A percentile compares a stretch with the other conserved stretches of the same genome.
These are phyloP conservation scores for Phortica okadai DNA, from an alignment of 2,888 invertebrate species.

Conservation along the genomic window DNA sequence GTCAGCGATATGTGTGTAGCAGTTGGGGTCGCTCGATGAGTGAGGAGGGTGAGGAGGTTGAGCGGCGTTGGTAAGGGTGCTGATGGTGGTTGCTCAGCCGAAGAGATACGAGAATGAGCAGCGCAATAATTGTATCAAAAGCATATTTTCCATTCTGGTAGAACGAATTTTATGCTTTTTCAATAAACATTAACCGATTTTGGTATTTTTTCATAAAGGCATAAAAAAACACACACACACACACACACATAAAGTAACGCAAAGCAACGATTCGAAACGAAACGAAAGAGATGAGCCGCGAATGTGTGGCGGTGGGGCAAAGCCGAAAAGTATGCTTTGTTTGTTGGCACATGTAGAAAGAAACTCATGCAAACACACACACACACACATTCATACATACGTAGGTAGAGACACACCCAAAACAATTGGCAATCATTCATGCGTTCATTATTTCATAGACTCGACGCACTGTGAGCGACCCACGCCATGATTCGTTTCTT, in stretches of 20 bases:
- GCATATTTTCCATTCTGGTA: conserved; percentile 77
- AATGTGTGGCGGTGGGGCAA: conserved; percentile 42
- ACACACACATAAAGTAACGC: conserved; percentile 36
- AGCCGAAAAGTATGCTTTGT: conserved; percentile 62
- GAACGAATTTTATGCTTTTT: conserved; percentile 77
- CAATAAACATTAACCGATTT: conserved; percentile 78
- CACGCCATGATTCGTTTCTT: neutral
- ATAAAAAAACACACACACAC: conserved; percentile 43
- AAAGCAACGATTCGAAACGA: conserved; percentile 34
- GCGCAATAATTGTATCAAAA: conserved; percentile 75
- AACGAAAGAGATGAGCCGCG: conserved; percentile 33
- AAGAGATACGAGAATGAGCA: conserved; percentile 21
- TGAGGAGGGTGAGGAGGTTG: neutral
- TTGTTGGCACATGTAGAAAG: conserved; percentile 33
- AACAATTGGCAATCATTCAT: conserved; percentile 65
- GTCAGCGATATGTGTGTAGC: conserved; percentile 5
- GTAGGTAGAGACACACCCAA: conserved; percentile 20
- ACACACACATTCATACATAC: neutral
- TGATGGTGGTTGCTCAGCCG: conserved; percentile 17
- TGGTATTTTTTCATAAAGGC: conserved; percentile 71
- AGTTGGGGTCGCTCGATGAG: neutral
- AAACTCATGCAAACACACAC: neutral
- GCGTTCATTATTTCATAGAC: conserved; percentile 73
- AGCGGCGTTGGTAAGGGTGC: neutral
- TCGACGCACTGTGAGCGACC: conserved; percentile 52